phyloP scores from a whole-genome alignment of 2,797 vertebrate genomes.

The Enteromius anoplus region DNA sequence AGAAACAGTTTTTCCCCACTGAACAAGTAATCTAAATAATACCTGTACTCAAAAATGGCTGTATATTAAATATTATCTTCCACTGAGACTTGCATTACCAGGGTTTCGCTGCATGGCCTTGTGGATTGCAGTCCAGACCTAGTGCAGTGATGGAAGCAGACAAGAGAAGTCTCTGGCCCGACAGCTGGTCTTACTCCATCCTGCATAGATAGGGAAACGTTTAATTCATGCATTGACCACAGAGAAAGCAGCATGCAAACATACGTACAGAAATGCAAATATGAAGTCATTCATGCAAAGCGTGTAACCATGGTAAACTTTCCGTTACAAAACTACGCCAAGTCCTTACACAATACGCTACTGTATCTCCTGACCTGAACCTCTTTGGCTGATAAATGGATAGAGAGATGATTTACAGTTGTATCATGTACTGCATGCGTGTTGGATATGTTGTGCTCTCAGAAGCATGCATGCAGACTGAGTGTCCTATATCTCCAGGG shows the following conservation, averaged over 20 bases:
- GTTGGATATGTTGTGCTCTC: not conserved
- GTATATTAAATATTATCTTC: not conserved
- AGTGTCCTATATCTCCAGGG: slow-evolving; percentile 37
- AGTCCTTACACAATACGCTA: not conserved
- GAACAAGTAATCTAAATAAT: not conserved
- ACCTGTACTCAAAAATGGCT: not conserved
- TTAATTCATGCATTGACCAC: not conserved
- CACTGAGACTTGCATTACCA: not conserved
- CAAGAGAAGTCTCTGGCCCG: not conserved
- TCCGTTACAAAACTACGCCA: not conserved
- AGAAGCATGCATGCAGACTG: slow-evolving; percentile 10
- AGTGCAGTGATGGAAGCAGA: slow-evolving; percentile 9
- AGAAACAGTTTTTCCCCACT: not conserved
- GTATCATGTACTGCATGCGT: not conserved
- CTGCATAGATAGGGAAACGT: not conserved
- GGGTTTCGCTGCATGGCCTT: not conserved
- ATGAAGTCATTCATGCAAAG: slow-evolving; percentile 15
- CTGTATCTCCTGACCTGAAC: not conserved
- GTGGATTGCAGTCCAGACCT: not conserved
- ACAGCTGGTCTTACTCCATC: not conserved
- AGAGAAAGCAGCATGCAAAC: not conserved
- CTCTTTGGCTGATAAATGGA: not conserved
- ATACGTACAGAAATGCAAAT: not conserved
- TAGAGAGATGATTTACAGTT: not conserved
- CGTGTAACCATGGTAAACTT: not conserved